phyloP scores from a whole-genome alignment of 2,888 invertebrate species.

The Nomada flava region DNA sequence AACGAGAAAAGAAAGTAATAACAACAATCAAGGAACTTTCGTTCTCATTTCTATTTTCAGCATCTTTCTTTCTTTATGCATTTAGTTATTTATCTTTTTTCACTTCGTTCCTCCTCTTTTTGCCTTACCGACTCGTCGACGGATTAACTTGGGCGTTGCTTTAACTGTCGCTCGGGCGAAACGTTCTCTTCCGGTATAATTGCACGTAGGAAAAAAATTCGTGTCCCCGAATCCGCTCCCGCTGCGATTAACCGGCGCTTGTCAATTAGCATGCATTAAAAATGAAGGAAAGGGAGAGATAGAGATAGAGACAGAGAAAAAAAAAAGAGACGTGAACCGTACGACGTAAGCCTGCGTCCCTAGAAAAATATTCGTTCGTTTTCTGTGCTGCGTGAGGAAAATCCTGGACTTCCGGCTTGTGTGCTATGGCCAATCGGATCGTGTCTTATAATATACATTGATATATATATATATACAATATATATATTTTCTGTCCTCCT shows the following conservation, averaged over 20 bases:
- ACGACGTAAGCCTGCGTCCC: slow-evolving; percentile 39
- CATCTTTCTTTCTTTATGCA: slow-evolving; percentile 10
- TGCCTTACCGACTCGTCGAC: slow-evolving; percentile 48
- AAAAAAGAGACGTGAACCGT: slow-evolving; percentile 31
- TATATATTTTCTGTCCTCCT: slow-evolving; percentile 16
- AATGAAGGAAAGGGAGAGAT: slow-evolving; percentile 11
- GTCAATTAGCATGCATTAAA: slow-evolving; percentile 50
- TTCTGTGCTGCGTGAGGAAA: slow-evolving; percentile 27
- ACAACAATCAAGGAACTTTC: slow-evolving; percentile 7
- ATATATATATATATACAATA: slow-evolving; percentile 4
- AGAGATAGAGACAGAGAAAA: neutral
- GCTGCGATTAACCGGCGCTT: slow-evolving; percentile 12
- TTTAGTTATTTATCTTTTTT: neutral
- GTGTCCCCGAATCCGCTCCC: slow-evolving; percentile 33
- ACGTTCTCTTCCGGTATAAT: slow-evolving; percentile 25
- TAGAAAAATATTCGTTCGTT: slow-evolving; percentile 22
- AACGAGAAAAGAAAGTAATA: slow-evolving; percentile 41
- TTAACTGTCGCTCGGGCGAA: slow-evolving; percentile 12
- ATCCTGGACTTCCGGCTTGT: slow-evolving; percentile 39
- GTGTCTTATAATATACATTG: slow-evolving; percentile 27
- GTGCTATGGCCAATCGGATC: slow-evolving; percentile 47
- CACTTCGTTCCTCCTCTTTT: neutral
- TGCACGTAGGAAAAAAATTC: slow-evolving; percentile 41
- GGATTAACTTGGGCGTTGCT: slow-evolving; percentile 27
- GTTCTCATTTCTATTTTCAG: slow-evolving; percentile 10